These are phyloP conservation scores for Malurus splendens DNA, from an alignment of 2,797 vertebrate species.

Conservation along the genomic window DNA sequence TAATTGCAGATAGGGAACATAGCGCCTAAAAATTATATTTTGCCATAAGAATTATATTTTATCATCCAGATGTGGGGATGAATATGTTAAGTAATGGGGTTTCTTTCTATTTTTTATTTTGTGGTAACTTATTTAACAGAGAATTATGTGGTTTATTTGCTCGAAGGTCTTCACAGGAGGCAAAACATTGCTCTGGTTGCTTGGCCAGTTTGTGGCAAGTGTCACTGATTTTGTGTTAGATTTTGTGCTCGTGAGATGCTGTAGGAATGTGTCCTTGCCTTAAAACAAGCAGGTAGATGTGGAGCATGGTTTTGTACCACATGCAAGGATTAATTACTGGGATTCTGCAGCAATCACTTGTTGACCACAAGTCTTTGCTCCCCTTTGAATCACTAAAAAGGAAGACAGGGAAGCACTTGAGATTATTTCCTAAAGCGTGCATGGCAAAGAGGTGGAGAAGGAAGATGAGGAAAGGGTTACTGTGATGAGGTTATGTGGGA, in stretches of 20 bases:
- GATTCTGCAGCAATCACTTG: neutral
- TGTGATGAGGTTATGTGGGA: neutral
- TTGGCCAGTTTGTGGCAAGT: neutral
- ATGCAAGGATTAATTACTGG: neutral
- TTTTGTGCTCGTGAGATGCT: neutral
- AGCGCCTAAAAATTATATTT: constrained; percentile 73
- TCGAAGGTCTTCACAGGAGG: neutral
- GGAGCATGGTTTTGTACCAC: neutral
- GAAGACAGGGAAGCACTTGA: neutral
- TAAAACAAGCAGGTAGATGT: neutral
- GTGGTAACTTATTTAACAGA: constrained; percentile 12
- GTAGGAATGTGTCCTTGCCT: neutral
- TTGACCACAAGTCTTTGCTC: neutral
- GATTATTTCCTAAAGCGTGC: neutral
- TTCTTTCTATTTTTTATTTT: constrained; percentile 62
- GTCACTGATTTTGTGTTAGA: neutral
- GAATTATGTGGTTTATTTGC: neutral
- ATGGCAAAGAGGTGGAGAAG: neutral
- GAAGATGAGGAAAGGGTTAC: constrained; percentile 7
- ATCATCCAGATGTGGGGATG: constrained; percentile 64
- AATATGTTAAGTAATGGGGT: constrained; percentile 48
- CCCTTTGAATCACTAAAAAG: neutral
- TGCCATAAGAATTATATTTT: constrained; percentile 68
- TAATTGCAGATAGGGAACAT: constrained; percentile 75
- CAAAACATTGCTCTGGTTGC: neutral